A percentile compares a stretch with the other conserved stretches of the same genome.
Conservation (phyloP, 2,113 vertebrate genomes). For the Potamarius usumacintae region DNA sequence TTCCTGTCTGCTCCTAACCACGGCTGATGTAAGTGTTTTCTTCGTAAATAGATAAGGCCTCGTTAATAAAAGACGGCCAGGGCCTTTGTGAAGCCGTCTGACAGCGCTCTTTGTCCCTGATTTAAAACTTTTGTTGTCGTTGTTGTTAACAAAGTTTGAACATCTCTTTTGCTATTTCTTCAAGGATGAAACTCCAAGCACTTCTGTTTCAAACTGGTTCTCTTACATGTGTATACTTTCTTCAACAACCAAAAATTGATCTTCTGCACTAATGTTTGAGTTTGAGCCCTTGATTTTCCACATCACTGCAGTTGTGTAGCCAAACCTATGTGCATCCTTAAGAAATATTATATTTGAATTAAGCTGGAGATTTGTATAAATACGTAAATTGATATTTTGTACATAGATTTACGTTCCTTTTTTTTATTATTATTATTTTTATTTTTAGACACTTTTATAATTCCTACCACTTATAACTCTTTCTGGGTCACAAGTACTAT, state of each 20-base stretch:
- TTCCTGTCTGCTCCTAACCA: slow-evolving; percentile 25
- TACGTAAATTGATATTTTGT: slow-evolving; percentile 39
- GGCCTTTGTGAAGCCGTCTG: not conserved
- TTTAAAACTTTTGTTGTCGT: not conserved
- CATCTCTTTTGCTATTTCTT: slow-evolving; percentile 2
- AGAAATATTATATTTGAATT: slow-evolving; percentile 2
- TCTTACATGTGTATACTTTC: not conserved
- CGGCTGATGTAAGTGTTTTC: not conserved
- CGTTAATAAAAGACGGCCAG: slow-evolving; percentile 12
- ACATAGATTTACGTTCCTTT: slow-evolving; percentile 25
- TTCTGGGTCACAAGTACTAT: slow-evolving; percentile 19
- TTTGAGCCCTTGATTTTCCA: slow-evolving; percentile 5
- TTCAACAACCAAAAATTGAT: not conserved
- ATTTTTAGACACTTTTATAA: slow-evolving; percentile 26
- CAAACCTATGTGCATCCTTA: not conserved
- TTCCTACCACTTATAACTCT: slow-evolving; percentile 10
- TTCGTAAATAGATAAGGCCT: slow-evolving; percentile 11
- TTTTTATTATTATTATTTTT: no score
- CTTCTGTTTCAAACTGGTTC: not conserved
- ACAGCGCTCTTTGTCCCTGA: not conserved
- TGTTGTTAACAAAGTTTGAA: not conserved
- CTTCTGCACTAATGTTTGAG: slow-evolving; percentile 19
- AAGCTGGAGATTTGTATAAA: slow-evolving; percentile 37
- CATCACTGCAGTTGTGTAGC: not conserved
- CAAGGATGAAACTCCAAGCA: slow-evolving; percentile 18